These are phyloP conservation scores for Pholis gunnellus DNA, from an alignment of 2,113 vertebrate genomes.

Conservation along the genomic window DNA sequence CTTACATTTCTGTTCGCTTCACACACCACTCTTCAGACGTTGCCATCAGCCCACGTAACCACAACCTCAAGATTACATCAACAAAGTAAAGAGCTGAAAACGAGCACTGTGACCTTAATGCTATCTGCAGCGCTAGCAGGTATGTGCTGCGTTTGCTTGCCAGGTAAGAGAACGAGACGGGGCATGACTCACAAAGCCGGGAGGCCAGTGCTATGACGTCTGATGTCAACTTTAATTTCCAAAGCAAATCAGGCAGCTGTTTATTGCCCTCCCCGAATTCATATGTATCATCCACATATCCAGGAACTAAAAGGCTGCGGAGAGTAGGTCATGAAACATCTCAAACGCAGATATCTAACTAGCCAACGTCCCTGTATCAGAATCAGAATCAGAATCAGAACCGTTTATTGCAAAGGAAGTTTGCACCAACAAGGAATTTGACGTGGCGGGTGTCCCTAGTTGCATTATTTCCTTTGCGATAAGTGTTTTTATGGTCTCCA, in stretches of 20 bases:
- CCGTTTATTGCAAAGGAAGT: too few relatives aligned
- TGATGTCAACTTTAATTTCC: conserved; percentile 54
- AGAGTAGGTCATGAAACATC: conserved; percentile 36
- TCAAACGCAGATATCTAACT: conserved; percentile 24
- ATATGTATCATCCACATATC: conserved; percentile 30
- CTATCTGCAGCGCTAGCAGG: conserved; percentile 57
- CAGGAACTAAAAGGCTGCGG: not conserved
- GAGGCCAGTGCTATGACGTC: conserved; percentile 44
- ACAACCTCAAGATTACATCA: conserved; percentile 31
- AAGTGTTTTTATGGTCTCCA: conserved; percentile 54
- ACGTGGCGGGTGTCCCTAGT: conserved; percentile 10
- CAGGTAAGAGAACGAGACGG: conserved; percentile 61
- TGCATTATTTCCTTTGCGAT: conserved; percentile 12
- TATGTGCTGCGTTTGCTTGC: conserved; percentile 54
- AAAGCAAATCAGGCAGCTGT: conserved; percentile 53
- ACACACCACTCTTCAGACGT: conserved; percentile 26
- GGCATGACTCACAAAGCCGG: conserved; percentile 63
- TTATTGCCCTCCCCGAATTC: conserved; percentile 27
- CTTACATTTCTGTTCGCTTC: conserved; percentile 21
- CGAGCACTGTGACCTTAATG: conserved; percentile 19
- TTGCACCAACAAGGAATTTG: too few relatives aligned
- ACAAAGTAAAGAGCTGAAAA: conserved; percentile 37
- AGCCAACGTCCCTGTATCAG: not conserved
- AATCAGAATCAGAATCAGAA: too few relatives aligned
- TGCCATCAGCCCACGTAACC: conserved; percentile 22